phyloP scores from a whole-genome alignment of 2,797 vertebrate genomes.

The Oryzias sinensis region DNA sequence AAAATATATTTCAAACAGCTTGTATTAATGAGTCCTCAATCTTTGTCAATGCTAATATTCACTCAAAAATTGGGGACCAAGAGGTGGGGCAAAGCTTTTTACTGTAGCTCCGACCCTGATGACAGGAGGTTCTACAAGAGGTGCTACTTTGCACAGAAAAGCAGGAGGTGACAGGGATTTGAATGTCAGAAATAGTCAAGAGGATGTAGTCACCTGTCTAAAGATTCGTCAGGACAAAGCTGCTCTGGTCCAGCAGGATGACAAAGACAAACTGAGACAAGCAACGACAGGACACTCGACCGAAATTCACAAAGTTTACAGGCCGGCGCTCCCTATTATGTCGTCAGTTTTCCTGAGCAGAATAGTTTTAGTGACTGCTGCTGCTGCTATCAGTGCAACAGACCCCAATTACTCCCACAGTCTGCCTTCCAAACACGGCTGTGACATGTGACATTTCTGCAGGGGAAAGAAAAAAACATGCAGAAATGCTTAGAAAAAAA shows the following conservation, averaged over 20 bases:
- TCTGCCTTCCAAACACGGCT: slow-evolving; percentile 27
- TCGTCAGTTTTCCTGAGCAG: background rate
- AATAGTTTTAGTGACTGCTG: slow-evolving; percentile 4
- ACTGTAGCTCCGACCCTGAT: no score
- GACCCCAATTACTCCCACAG: slow-evolving; percentile 40
- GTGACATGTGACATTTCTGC: slow-evolving; percentile 41
- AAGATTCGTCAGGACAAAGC: background rate
- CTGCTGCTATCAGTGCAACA: slow-evolving; percentile 18
- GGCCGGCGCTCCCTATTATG: background rate
- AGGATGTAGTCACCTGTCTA: background rate
- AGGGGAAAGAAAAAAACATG: slow-evolving; percentile 12
- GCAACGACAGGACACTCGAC: background rate
- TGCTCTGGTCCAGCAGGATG: background rate
- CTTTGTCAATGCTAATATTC: no score
- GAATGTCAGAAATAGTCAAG: no score
- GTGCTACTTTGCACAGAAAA: no score
- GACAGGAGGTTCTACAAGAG: no score
- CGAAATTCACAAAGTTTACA: background rate
- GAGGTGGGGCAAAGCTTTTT: no score
- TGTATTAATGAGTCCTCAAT: no score
- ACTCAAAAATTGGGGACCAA: no score
- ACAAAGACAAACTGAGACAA: background rate
- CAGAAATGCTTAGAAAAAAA: background rate
- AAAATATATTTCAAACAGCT: no score
- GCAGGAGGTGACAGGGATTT: no score